Evolutionary conservation across 2,888 invertebrate genomes (phyloP).

Genomic region (Steinernema scapterisci): DNA sequence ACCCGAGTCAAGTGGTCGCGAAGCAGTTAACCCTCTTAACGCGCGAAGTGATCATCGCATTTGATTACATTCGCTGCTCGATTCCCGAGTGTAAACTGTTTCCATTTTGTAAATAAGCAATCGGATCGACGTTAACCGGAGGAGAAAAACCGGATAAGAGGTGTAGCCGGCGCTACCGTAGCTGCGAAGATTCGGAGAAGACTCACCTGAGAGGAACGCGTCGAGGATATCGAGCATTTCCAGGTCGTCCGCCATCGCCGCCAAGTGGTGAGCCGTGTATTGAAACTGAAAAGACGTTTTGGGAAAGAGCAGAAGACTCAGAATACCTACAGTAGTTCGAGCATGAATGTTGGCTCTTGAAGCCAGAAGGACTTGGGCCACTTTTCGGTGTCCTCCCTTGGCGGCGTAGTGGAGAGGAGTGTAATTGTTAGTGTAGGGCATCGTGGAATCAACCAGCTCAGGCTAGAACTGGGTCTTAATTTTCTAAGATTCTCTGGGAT

Average conservation of each 20-base stretch:
- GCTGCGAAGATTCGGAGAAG: too few relatives aligned
- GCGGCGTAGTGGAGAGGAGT: constrained; percentile 19
- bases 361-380: neutral
- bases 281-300: neutral
- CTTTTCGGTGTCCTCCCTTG: constrained; percentile 5
- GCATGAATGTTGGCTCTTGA: constrained; percentile 8
- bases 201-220: neutral
- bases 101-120: constrained; percentile 29
- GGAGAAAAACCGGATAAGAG: constrained; percentile 1
- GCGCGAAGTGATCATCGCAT: constrained; percentile 22
- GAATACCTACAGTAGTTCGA: neutral
- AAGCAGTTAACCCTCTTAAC: constrained; percentile 27
- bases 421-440: constrained; percentile 11
- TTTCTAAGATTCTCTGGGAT: neutral
- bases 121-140: constrained; percentile 1
- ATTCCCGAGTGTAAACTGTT: constrained; percentile 24
- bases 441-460: neutral
- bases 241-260: constrained; percentile 28
- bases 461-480: neutral
- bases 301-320: neutral
- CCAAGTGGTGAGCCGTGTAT: constrained; percentile 26
- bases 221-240: constrained; percentile 21
- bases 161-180: constrained; percentile 14
- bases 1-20: constrained; percentile 23
- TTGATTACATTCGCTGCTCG: constrained; percentile 25